phyloP scores from a whole-genome alignment of 2,113 vertebrate species.

The Sorex araneus region DNA sequence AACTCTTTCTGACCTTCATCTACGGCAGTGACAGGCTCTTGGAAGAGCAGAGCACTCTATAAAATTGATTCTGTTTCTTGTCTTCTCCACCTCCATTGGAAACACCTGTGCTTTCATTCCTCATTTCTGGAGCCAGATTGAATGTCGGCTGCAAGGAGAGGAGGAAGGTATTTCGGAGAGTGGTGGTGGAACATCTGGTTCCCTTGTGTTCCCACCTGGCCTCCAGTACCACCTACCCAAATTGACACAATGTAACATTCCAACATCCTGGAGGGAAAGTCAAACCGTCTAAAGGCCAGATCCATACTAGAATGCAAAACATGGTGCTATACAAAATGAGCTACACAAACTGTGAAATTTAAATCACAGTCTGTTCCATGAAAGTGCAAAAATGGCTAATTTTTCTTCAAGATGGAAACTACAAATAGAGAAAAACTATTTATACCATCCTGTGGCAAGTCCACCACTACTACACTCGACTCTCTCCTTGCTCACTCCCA shows the following conservation, averaged over 20 bases:
- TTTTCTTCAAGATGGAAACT: slow-evolving; percentile 40
- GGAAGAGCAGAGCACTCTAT: neutral
- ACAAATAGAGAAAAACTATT: slow-evolving; percentile 34
- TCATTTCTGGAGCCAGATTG: slow-evolving; percentile 9
- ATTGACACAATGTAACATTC: neutral
- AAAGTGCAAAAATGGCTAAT: slow-evolving; percentile 52
- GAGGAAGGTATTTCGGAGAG: slow-evolving; percentile 18
- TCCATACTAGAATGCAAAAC: slow-evolving; percentile 18
- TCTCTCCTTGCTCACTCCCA: neutral
- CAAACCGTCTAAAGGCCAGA: slow-evolving; percentile 12
- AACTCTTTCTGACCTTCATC: neutral
- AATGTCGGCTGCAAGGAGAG: neutral
- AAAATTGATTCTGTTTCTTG: neutral
- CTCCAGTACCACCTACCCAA: neutral
- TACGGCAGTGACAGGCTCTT: neutral
- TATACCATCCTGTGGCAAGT: neutral
- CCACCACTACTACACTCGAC: neutral
- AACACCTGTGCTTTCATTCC: neutral
- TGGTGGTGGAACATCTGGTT: neutral
- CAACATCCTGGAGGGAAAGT: neutral
- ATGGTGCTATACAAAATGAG: slow-evolving; percentile 44
- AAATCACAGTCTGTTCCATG: slow-evolving; percentile 42
- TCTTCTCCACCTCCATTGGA: neutral
- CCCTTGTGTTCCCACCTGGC: neutral
- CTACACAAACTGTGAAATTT: slow-evolving; percentile 13